Percentiles rank a stretch among this genome's conserved stretches.
These are phyloP conservation scores for Celastrina argiolus DNA, from an alignment of 2,888 invertebrate species.

Conservation along the genomic window DNA sequence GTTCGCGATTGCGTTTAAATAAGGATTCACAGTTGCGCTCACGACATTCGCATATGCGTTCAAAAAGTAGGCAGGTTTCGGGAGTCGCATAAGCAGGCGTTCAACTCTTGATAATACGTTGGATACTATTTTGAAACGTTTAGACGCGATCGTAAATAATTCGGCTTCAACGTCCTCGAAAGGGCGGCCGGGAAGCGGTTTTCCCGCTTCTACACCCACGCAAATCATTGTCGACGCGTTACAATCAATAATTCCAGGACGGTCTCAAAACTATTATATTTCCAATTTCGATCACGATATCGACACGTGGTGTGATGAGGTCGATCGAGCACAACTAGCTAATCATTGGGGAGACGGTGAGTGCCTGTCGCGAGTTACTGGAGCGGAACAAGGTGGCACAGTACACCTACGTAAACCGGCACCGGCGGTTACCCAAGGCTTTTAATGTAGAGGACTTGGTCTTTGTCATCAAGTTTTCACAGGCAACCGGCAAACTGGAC, in stretches of 20 bases:
- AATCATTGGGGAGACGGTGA: conserved; percentile 14
- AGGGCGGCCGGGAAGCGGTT: background rate
- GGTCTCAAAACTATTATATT: conserved; percentile 9
- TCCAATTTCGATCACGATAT: conserved; percentile 15
- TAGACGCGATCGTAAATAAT: background rate
- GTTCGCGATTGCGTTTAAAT: background rate
- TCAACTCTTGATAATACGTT: background rate
- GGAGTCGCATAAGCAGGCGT: background rate
- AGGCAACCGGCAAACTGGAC: conserved; percentile 33
- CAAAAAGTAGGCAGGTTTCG: background rate
- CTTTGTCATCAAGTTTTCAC: conserved; percentile 32
- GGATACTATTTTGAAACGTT: background rate
- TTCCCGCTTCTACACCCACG: background rate
- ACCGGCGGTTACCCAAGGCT: conserved; percentile 4
- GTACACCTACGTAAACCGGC: conserved; percentile 22
- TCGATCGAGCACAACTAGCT: background rate
- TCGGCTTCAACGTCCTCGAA: background rate
- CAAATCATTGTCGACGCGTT: background rate
- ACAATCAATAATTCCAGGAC: background rate
- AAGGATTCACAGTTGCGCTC: background rate
- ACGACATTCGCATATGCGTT: background rate
- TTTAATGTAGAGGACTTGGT: conserved; percentile 25
- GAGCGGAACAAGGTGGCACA: conserved; percentile 14
- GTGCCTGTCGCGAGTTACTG: conserved; percentile 14
- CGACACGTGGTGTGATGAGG: conserved; percentile 15